Percentiles rank a stretch among this genome's conserved stretches.
These are phyloP conservation scores for Syndactyla subalaris DNA, from an alignment of 2,797 vertebrate genomes.

Conservation along the genomic window DNA sequence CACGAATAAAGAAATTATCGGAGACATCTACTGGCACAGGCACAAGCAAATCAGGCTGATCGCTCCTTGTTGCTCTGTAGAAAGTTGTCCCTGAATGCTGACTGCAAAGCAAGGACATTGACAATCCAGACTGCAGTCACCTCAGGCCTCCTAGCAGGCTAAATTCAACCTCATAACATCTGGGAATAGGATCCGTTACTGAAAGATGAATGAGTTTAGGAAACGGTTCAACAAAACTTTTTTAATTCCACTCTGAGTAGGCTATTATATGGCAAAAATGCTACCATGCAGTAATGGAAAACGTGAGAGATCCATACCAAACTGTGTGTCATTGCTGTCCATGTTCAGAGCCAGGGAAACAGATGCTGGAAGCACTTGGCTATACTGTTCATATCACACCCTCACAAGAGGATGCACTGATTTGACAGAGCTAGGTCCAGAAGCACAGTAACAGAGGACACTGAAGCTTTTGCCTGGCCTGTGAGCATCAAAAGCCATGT, in stretches of 20 bases:
- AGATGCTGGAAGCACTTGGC: neutral
- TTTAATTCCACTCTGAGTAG: neutral
- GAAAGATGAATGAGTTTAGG: neutral
- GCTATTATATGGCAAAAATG: neutral
- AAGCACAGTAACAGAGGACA: neutral
- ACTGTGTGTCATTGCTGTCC: neutral
- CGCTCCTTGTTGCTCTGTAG: neutral
- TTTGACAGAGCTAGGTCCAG: neutral
- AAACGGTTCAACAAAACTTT: neutral
- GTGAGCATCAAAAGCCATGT: neutral
- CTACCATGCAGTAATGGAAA: neutral
- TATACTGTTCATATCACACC: neutral
- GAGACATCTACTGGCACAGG: neutral
- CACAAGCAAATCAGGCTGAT: neutral
- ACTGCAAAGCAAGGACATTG: neutral
- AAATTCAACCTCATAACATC: neutral
- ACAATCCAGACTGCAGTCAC: neutral
- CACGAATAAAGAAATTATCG: neutral
- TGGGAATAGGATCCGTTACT: neutral
- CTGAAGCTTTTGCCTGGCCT: neutral
- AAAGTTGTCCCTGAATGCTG: neutral
- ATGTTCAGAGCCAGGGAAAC: neutral
- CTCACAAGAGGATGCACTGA: neutral
- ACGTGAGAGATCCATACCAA: neutral
- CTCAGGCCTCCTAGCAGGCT: neutral